Evolutionary conservation across 2,797 vertebrate species (phyloP), one percentile per base, ranked within the genome.

Genomic region (Fistularia commersonii): DNA sequence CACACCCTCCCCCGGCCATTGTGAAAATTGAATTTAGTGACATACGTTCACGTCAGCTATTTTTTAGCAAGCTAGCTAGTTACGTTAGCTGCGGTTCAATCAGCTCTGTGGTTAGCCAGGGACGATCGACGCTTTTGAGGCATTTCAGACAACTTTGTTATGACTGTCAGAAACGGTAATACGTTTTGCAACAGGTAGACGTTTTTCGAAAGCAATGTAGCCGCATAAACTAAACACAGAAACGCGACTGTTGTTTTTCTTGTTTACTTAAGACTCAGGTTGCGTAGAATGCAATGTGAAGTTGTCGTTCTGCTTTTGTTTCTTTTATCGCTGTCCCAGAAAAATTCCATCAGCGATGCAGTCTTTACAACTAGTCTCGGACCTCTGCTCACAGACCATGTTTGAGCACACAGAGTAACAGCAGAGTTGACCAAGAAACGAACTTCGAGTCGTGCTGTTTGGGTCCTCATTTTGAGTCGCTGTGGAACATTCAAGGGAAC

Each of bases 41-140:
- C 54, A 5, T 13, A 60, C 51, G 15, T 70, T 36, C 57, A 36
- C 64, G 54, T 45, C 37, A 13, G 80, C 61, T 82, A 62, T 51
- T 54, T 41, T 60, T 59, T 75, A 83, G 80, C 82, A 41, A 43
- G 71, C 68, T 69, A 80, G 79, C 77, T 76, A 61, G 71, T 35
- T 40, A 3, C 53, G 8, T 57, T 82, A 81, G 81, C 78, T 45
- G 36, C 32, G 48, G 57, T 51, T 48, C 32, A 42, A 56, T 47
- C 57, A 23, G 14, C 3, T 32, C 48, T 33, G 39, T 39, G 51
- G 57, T 57, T 50, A 41, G 41, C 40, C 44, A 7, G 54, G 33
- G 45, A 10, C 52, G 36, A 45, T 41, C 44, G n/a, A 13, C 15
- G 50, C 33, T 62, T 55, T 7, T 5, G 41, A 4, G 46, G 39